phyloP scores from a whole-genome alignment of 2,113 vertebrate species.

The Acrocephalus arundinaceus region DNA sequence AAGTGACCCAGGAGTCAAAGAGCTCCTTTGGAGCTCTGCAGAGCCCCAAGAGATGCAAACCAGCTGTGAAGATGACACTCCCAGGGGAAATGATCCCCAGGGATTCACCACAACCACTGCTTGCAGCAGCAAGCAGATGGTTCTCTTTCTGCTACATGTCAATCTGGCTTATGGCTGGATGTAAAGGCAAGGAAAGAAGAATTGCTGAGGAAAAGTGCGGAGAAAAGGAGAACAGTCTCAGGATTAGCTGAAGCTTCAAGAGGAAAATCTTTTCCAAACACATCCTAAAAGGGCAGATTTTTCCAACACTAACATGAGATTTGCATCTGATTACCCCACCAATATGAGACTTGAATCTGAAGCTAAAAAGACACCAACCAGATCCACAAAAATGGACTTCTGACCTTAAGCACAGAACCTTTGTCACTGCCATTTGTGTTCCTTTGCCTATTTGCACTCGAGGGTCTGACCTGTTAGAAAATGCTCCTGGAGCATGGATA shows the following conservation, averaged over 20 bases:
- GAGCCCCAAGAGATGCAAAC: neutral
- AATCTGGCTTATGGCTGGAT: neutral
- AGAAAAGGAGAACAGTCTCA: neutral
- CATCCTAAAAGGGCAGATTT: neutral
- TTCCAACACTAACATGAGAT: neutral
- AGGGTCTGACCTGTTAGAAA: neutral
- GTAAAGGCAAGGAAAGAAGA: neutral
- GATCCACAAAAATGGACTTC: neutral
- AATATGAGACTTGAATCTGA: neutral
- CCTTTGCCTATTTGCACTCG: neutral
- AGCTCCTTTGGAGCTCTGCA: neutral
- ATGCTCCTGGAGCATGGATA: fast-evolving
- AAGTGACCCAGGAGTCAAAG: neutral
- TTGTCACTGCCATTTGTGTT: neutral
- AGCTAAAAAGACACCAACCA: neutral
- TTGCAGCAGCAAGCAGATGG: neutral
- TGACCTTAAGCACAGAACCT: neutral
- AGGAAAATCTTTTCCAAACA: neutral
- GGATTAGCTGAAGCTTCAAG: neutral
- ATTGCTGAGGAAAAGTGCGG: neutral
- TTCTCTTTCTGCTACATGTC: neutral
- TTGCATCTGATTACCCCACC: neutral
- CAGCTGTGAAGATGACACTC: neutral
- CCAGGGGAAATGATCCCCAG: neutral
- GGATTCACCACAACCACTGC: neutral